Evolutionary conservation across 2,797 vertebrate genomes (phyloP).

Genomic region (Poeciliopsis infans): DNA sequence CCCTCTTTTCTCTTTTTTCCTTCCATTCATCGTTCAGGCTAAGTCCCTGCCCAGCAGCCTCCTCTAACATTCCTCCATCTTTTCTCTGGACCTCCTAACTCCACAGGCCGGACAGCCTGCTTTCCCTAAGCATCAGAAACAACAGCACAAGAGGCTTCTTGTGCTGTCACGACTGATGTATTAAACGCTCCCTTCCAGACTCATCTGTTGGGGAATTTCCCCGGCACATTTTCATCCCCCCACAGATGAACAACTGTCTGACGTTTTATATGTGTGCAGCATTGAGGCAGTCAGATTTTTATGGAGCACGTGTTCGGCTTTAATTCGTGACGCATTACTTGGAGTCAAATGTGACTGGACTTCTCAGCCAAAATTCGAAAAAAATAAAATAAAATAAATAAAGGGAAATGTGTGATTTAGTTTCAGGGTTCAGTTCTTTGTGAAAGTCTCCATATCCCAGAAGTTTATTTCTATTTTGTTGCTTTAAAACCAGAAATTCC

Average conservation of each 20-base stretch:
- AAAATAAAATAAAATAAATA: no score
- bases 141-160: conserved; percentile 10
- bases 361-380: neutral
- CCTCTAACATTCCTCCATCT: conserved; percentile 24
- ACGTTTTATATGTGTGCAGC: neutral
- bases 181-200: conserved; percentile 12
- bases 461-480: neutral
- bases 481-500: neutral
- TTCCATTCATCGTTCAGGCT: conserved; percentile 31
- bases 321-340: neutral
- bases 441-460: neutral
- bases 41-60: conserved; percentile 37
- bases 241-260: neutral
- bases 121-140: neutral
- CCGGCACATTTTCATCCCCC: conserved; percentile 1
- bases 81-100: conserved; percentile 3
- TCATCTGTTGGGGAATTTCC: conserved; percentile 8
- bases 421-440: neutral
- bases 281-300: conserved; percentile 2
- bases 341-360: neutral
- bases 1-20: conserved; percentile 31
- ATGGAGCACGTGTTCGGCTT: conserved; percentile 5
- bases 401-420: neutral
- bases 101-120: neutral
- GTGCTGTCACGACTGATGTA: conserved; percentile 2